These are phyloP conservation scores for Philereme vetulata DNA, from an alignment of 2,888 invertebrate genomes.

Conservation along the genomic window DNA sequence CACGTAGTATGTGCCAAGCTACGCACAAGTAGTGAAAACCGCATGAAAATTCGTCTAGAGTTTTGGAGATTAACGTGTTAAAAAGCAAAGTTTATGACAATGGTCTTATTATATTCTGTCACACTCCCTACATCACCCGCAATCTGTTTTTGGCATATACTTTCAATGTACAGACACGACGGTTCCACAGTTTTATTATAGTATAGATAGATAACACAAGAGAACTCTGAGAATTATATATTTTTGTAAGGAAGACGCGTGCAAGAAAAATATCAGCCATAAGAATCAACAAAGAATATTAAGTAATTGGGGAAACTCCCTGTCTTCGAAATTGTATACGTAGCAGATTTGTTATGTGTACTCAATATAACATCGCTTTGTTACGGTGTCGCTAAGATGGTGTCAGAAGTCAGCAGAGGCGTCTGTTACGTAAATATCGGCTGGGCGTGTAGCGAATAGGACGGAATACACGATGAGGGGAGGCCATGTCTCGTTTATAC, in stretches of 20 bases:
- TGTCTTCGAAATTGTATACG: slow-evolving; percentile 46
- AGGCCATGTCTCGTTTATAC: slow-evolving; percentile 67
- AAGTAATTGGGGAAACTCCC: slow-evolving; percentile 54
- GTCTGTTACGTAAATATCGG: slow-evolving; percentile 80
- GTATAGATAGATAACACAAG: not conserved
- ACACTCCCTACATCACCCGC: too few relatives aligned
- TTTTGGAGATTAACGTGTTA: too few relatives aligned
- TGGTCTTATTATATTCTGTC: too few relatives aligned
- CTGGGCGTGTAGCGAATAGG: slow-evolving; percentile 79
- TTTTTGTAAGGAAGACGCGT: slow-evolving; percentile 20
- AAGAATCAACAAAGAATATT: slow-evolving; percentile 46
- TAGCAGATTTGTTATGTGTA: slow-evolving; percentile 60
- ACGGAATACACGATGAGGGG: slow-evolving; percentile 80
- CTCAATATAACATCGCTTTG: slow-evolving; percentile 58
- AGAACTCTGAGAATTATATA: slow-evolving; percentile 7
- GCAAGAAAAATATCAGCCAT: slow-evolving; percentile 32
- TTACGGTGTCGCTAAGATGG: slow-evolving; percentile 61
- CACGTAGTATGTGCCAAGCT: too few relatives aligned
- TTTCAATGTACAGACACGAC: too few relatives aligned
- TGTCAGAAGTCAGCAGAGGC: slow-evolving; percentile 74
- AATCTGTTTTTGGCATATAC: too few relatives aligned
- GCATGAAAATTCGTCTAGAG: too few relatives aligned
- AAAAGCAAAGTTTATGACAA: too few relatives aligned
- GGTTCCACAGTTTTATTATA: not conserved
- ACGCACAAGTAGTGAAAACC: too few relatives aligned